phyloP scores from a whole-genome alignment of 2,113 vertebrate genomes.

The Sporophila hypoxantha region DNA sequence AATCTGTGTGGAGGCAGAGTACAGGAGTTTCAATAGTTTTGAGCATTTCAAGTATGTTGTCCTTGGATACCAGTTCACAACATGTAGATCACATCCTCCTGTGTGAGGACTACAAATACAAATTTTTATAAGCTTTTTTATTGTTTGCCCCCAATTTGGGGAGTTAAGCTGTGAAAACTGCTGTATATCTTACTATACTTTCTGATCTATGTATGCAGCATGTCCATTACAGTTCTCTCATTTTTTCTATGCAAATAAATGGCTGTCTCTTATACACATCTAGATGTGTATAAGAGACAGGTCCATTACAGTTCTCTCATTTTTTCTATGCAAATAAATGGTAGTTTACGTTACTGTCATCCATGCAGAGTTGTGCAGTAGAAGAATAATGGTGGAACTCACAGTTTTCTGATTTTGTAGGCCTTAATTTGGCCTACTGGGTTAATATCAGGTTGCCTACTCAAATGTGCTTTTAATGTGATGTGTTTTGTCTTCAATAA shows the following conservation, averaged over 20 bases:
- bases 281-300: too few species aligned
- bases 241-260: background rate
- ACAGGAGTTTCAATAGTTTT: background rate
- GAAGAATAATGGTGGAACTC: background rate
- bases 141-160: background rate
- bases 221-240: fast-evolving
- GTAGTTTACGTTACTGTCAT: fast-evolving
- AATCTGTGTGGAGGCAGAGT: background rate
- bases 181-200: background rate
- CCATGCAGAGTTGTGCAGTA: background rate
- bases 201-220: fast-evolving
- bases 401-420: background rate
- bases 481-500: background rate
- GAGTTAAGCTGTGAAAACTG: background rate
- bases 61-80: background rate
- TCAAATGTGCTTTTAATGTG: background rate
- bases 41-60: background rate
- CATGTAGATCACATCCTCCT: background rate
- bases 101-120: background rate
- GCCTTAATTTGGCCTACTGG: background rate
- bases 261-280: too few species aligned
- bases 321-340: background rate
- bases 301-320: too few species aligned
- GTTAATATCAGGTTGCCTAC: background rate
- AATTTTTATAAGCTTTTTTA: background rate